phyloP scores from a whole-genome alignment of 2,797 vertebrate genomes.

The Gymnopithys bicolor region DNA sequence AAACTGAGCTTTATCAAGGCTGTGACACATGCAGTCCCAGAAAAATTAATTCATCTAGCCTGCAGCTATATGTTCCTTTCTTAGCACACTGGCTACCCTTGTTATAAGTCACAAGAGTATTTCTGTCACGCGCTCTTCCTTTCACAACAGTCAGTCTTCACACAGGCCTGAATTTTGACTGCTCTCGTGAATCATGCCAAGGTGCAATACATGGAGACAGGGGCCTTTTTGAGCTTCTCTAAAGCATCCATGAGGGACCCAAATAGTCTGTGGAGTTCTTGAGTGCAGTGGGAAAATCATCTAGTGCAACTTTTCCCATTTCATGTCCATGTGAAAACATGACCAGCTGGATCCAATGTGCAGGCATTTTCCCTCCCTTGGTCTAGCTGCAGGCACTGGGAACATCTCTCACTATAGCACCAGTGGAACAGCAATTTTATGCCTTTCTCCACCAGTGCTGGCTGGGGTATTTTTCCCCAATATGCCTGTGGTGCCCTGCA shows the following conservation, averaged over 20 bases:
- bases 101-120: background rate
- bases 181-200: background rate
- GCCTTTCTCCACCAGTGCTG: background rate
- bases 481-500: background rate
- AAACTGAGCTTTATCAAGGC: conserved; percentile 59
- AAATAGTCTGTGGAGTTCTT: background rate
- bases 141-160: background rate
- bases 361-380: background rate
- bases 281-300: background rate
- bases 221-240: background rate
- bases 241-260: background rate
- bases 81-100: conserved; percentile 3
- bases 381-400: background rate
- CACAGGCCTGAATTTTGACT: background rate
- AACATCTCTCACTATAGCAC: background rate
- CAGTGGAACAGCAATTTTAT: background rate
- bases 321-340: background rate
- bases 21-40: conserved; percentile 33
- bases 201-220: background rate
- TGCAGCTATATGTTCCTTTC: conserved; percentile 44
- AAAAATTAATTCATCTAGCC: conserved; percentile 53
- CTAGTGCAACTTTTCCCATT: background rate
- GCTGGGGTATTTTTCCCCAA: background rate
- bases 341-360: background rate
- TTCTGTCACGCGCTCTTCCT: background rate